These are phyloP conservation scores for Psylliodes chrysocephalus DNA, from an alignment of 2,888 invertebrate species.

Conservation along the genomic window DNA sequence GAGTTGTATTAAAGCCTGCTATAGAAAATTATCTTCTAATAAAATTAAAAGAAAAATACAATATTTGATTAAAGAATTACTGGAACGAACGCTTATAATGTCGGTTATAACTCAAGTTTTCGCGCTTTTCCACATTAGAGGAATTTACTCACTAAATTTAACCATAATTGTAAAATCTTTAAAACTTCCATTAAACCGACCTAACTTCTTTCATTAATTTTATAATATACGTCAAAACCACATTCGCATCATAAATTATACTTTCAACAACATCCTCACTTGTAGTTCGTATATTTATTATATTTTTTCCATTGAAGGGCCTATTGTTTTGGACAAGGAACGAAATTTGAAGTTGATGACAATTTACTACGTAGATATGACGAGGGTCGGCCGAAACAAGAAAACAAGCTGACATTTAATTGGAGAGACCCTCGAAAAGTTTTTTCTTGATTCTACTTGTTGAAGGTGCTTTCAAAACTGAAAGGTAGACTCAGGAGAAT, in stretches of 20 bases:
- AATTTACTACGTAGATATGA: conserved; percentile 5
- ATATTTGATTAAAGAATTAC: too few relatives aligned
- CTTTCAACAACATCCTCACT: conserved; percentile 11
- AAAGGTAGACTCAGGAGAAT: background rate
- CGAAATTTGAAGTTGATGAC: conserved; percentile 23
- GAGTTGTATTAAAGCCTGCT: too few relatives aligned
- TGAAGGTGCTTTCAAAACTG: background rate
- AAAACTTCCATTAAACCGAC: background rate
- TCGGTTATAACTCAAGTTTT: too few relatives aligned
- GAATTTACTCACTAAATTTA: too few relatives aligned
- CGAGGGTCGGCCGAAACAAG: conserved; percentile 5
- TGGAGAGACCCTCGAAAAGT: conserved; percentile 3
- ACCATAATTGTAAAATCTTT: background rate
- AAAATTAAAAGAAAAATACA: too few relatives aligned
- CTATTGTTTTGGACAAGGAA: background rate
- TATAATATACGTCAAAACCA: conserved; percentile 7
- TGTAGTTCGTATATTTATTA: conserved; percentile 15
- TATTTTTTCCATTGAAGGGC: background rate
- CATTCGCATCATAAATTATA: conserved; percentile 10
- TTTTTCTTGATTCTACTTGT: background rate
- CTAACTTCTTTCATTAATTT: background rate
- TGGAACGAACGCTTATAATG: too few relatives aligned
- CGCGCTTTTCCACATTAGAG: too few relatives aligned
- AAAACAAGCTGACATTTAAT: conserved; percentile 7
- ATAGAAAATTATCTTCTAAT: too few relatives aligned